phyloP scores from a whole-genome alignment of 1,140 invertebrate species.

The Oscheius sp. region DNA sequence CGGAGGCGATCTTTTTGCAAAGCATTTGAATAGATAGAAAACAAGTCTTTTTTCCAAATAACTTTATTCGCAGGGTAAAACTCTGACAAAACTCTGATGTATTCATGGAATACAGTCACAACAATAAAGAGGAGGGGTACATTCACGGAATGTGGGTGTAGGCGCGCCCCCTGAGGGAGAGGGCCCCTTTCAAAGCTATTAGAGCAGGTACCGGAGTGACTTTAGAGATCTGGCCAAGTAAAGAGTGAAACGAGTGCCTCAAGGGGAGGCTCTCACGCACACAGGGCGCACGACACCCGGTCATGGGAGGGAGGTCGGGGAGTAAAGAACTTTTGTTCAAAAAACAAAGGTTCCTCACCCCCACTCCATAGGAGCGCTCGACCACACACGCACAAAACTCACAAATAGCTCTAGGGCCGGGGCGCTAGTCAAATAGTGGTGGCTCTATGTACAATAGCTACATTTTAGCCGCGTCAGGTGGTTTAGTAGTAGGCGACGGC shows the following conservation, averaged over 20 bases:
- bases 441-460: neutral
- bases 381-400: neutral
- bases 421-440: too few species aligned
- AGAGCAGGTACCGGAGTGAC: neutral
- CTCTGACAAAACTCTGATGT: conserved; percentile 10
- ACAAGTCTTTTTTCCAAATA: too few species aligned
- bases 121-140: neutral
- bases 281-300: neutral
- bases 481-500: conserved; percentile 26
- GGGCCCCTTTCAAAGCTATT: conserved; percentile 1
- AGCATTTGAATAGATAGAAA: too few species aligned
- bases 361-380: neutral
- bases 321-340: too few species aligned
- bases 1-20: too few species aligned
- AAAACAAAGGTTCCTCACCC: neutral
- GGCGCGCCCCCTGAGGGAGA: too few species aligned
- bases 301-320: neutral
- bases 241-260: neutral
- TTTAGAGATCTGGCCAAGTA: neutral
- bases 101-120: conserved; percentile 12
- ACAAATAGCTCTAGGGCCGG: too few species aligned
- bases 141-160: conserved; percentile 11
- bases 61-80: too few species aligned
- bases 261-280: neutral
- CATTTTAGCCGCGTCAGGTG: neutral